Conservation (phyloP, 2,888 invertebrate species). For the Crocallis elinguaria region DNA sequence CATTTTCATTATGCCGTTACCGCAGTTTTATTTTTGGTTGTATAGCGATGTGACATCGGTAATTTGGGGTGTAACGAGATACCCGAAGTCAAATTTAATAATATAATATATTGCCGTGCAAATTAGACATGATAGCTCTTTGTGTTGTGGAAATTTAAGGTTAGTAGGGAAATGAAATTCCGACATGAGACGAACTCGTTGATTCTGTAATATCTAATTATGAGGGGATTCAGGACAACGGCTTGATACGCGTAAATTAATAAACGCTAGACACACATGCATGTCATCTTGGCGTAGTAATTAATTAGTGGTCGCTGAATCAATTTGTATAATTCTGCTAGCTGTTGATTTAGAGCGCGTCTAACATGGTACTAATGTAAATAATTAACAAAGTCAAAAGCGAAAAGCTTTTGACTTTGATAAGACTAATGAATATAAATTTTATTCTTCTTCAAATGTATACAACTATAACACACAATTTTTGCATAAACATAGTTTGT, state of each 20-base stretch:
- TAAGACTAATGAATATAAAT: too few species aligned
- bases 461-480: too few species aligned
- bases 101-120: constrained; percentile 48
- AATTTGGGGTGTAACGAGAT: constrained; percentile 31
- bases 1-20: constrained; percentile 73
- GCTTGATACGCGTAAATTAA: constrained; percentile 24
- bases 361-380: background rate
- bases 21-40: constrained; percentile 61
- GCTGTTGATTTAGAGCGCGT: constrained; percentile 13
- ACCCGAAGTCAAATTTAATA: constrained; percentile 62
- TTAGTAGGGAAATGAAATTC: constrained; percentile 47
- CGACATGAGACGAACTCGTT: constrained; percentile 32
- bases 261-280: constrained; percentile 24
- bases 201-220: constrained; percentile 27
- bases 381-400: background rate
- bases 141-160: constrained; percentile 45
- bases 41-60: constrained; percentile 40
- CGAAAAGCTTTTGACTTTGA: too few species aligned
- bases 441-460: too few species aligned
- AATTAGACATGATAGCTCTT: constrained; percentile 59
- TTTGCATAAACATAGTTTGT: too few species aligned
- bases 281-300: constrained; percentile 12
- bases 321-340: constrained; percentile 12
- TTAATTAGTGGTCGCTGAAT: constrained; percentile 14
- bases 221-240: constrained; percentile 10